These are phyloP conservation scores for Cephus nigrinus DNA, from an alignment of 2,888 invertebrate species.

Conservation along the genomic window DNA sequence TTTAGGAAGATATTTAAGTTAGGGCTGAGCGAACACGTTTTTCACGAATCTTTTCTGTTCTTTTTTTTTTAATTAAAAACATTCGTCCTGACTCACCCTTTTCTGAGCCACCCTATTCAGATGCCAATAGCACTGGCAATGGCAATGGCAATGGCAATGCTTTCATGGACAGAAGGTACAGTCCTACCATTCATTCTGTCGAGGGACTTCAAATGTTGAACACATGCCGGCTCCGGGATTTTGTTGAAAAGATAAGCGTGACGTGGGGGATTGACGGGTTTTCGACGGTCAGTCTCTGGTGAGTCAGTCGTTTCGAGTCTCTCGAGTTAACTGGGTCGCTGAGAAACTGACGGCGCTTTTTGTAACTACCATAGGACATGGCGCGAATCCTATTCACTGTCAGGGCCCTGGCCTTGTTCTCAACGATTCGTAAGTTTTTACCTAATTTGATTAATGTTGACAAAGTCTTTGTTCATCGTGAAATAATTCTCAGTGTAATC, in stretches of 20 bases:
- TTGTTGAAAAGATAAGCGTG: constrained; percentile 1
- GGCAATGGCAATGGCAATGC: background rate
- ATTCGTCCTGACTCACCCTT: background rate
- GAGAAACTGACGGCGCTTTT: constrained; percentile 2
- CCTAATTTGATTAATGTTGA: background rate
- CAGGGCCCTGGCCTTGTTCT: constrained; percentile 7
- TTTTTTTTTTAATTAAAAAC: background rate
- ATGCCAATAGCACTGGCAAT: background rate
- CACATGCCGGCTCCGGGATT: constrained; percentile 28
- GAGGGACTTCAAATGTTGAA: constrained; percentile 27
- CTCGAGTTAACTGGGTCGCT: constrained; percentile 55
- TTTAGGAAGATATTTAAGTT: background rate
- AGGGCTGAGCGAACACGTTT: background rate
- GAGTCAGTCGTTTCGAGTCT: constrained; percentile 61
- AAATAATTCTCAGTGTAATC: background rate
- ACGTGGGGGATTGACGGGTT: constrained; percentile 3
- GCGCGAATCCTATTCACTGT: background rate
- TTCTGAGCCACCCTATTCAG: background rate
- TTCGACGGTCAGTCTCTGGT: constrained; percentile 5
- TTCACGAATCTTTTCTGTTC: background rate
- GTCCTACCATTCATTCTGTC: background rate
- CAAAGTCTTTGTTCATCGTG: background rate
- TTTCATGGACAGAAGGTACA: background rate
- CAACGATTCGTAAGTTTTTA: constrained; percentile 15
- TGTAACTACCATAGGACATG: constrained; percentile 10